A percentile compares a stretch with the other conserved stretches of the same genome.
Evolutionary conservation across 2,888 invertebrate species (phyloP).

Genomic region (Torymus auratus): DNA sequence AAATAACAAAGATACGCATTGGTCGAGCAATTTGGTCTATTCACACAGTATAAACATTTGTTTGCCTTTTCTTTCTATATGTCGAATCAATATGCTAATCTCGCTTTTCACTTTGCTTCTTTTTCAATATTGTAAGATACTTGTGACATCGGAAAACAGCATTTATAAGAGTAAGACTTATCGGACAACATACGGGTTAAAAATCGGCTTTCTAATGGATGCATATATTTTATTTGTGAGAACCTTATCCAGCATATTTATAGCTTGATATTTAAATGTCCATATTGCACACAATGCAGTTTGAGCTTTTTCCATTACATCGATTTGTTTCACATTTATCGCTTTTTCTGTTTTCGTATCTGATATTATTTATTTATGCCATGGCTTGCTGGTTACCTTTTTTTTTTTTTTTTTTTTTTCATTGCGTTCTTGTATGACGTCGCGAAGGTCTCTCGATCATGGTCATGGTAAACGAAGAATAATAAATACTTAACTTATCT

Average conservation of each 20-base stretch:
- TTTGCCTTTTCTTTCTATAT: too few relatives aligned
- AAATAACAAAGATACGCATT: too few relatives aligned
- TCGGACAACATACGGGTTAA: conserved; percentile 19
- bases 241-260: conserved; percentile 20
- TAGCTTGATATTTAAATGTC: conserved; percentile 36
- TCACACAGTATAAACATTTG: too few relatives aligned
- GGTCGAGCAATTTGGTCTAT: too few relatives aligned
- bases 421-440: not conserved
- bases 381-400: conserved; percentile 2
- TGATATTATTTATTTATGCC: not conserved
- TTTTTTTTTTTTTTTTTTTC: too few relatives aligned
- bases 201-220: conserved; percentile 11
- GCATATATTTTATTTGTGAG: not conserved
- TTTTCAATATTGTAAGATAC: conserved; percentile 18
- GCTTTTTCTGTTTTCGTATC: too few relatives aligned
- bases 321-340: too few relatives aligned
- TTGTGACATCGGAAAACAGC: conserved; percentile 2
- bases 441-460: too few relatives aligned
- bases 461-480: too few relatives aligned
- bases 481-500: not conserved
- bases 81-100: too few relatives aligned
- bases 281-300: not conserved
- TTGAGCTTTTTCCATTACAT: conserved; percentile 14
- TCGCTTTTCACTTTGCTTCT: not conserved
- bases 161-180: conserved; percentile 25